Conservation (phyloP, 2,113 vertebrate species). For the Puffinus mauretanicus region DNA sequence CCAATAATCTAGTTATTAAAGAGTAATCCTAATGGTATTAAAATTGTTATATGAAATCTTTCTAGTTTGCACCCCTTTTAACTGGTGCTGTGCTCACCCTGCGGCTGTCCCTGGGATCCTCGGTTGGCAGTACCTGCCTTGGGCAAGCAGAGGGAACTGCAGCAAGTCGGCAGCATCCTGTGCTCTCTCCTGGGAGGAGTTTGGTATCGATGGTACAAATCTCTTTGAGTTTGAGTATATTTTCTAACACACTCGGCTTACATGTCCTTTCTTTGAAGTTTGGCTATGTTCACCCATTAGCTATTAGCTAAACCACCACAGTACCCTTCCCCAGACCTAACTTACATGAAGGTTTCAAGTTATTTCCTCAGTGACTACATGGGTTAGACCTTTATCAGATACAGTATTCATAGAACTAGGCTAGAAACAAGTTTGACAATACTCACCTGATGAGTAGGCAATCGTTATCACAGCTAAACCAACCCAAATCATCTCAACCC, state of each 20-base stretch:
- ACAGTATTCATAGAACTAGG: background rate
- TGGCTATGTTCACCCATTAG: background rate
- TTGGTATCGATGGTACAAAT: background rate
- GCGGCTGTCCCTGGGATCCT: background rate
- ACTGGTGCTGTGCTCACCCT: background rate
- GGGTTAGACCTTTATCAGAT: background rate
- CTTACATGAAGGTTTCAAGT: background rate
- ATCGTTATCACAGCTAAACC: background rate
- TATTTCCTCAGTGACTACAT: background rate
- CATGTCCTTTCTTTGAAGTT: background rate
- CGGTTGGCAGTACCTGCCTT: background rate
- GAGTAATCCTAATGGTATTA: background rate
- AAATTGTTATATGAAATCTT: background rate
- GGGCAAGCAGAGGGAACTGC: background rate
- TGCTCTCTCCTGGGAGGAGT: background rate
- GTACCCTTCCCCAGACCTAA: background rate
- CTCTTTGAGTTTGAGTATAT: background rate
- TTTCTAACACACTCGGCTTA: background rate
- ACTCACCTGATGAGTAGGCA: background rate
- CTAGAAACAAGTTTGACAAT: background rate
- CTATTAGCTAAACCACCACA: background rate
- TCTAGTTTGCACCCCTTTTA: background rate
- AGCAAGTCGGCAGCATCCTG: background rate
- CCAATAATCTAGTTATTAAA: background rate
- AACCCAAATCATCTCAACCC: background rate